phyloP scores from a whole-genome alignment of 1,140 invertebrate species.

The Megalopta genalis region DNA sequence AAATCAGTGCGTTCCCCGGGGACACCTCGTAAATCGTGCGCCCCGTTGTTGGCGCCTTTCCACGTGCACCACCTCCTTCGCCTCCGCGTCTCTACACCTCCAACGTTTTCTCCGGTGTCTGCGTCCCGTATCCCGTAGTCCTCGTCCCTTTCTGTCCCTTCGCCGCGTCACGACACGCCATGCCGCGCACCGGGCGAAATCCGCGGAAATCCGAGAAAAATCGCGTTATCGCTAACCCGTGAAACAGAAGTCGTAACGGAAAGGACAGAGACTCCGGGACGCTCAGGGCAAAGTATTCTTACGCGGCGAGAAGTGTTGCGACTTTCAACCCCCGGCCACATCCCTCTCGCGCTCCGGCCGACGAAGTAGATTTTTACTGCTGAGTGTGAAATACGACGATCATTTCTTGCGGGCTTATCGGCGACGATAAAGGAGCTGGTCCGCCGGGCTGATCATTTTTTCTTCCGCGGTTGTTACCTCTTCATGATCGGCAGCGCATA shows the following conservation, averaged over 20 bases:
- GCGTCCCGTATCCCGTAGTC: too few relatives aligned
- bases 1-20: conserved; percentile 64
- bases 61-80: conserved; percentile 32
- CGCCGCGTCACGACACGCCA: neutral
- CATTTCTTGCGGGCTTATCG: conserved; percentile 2
- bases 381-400: conserved; percentile 4
- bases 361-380: neutral
- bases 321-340: neutral
- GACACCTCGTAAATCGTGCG: conserved; percentile 64
- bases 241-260: conserved; percentile 52
- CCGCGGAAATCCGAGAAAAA: conserved; percentile 59
- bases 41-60: conserved; percentile 62
- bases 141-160: neutral
- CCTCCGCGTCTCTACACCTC: conserved; percentile 3
- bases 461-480: neutral
- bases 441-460: neutral
- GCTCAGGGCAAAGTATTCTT: conserved; percentile 6
- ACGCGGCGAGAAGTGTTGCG: neutral
- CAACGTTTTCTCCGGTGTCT: neutral
- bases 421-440: neutral
- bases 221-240: conserved; percentile 60
- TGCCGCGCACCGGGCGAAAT: conserved; percentile 26
- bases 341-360: neutral
- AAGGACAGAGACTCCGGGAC: conserved; percentile 1
- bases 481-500: neutral